Evolutionary conservation across 92 coral and sea anemone genomes (phyloP).

Genomic region (Porites divaricata): DNA sequence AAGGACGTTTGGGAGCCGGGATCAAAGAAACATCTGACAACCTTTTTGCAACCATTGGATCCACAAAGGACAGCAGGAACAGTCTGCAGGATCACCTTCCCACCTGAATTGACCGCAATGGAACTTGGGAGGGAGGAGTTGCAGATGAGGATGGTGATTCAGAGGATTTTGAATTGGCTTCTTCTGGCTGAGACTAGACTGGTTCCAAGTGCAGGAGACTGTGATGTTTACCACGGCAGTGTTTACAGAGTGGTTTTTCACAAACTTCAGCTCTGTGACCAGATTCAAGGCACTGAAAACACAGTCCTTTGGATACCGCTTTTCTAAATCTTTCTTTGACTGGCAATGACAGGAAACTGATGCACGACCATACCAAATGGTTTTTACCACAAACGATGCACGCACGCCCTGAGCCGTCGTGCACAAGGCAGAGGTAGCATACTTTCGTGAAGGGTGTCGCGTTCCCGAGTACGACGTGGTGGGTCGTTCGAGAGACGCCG

Average conservation of each 20-base stretch:
- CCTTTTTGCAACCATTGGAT: conserved; percentile 26
- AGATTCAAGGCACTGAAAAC: not conserved
- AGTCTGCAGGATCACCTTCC: conserved; percentile 38
- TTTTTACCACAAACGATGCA: not conserved
- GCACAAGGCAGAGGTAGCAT: not conserved
- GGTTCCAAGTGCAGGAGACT: conserved; percentile 4
- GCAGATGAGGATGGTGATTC: not conserved
- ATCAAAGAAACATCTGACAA: conserved; percentile 47
- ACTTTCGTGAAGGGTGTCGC: not conserved
- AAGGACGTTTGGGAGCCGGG: conserved; percentile 39
- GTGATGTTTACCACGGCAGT: not conserved
- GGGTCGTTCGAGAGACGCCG: no score
- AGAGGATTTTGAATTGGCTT: not conserved
- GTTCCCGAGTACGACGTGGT: no score
- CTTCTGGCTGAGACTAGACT: not conserved
- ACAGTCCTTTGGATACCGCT: not conserved
- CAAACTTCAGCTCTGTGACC: not conserved
- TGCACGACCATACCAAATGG: conserved; percentile 19
- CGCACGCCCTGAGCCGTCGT: not conserved
- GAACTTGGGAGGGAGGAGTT: not conserved
- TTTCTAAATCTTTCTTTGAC: conserved; percentile 2
- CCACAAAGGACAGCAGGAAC: conserved; percentile 39
- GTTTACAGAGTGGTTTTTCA: not conserved
- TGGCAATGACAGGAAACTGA: conserved; percentile 13
- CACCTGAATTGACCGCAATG: not conserved